Evolutionary conservation across 2,113 vertebrate genomes (phyloP), one percentile per base, ranked within the genome.

Genomic region (Heliornis fulica): DNA sequence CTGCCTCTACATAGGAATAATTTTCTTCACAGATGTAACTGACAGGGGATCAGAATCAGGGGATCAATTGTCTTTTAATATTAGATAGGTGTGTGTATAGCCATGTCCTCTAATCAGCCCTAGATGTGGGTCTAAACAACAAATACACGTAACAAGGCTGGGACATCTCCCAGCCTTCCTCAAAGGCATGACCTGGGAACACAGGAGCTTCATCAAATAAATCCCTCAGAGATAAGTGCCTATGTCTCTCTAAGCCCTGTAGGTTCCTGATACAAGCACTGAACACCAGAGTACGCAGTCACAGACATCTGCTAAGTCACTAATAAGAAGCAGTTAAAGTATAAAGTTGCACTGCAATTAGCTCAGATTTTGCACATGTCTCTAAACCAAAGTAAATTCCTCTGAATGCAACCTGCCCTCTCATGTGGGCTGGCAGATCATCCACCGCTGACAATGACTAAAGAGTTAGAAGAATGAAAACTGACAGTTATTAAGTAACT

Each of bases 271-370:
- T 16, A 34, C 45, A 41, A 56, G 45, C 59, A 20, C 78, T 65
- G 57, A 91, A 72, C 50, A 77, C n/a, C 66, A 91, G 78, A 80
- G 71, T 38, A 43, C 5, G 13, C 63, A 77, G 92, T 86, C 66
- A 79, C 80, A 93, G 75, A 57, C 78, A 80, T 83, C 78, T 94
- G 85, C 69, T 70, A 88, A 91, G 79, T 63, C 13, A 0, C 56
- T 92, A 93, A 93, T 85, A 92, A 92, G 76, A 83, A 93, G 86
- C 86, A 87, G 85, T 93, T 90, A 86, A 92, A 88, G 94, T 86
- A 80, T 90, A 92, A 94, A 48, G 68, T 83, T 94, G 85, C 87
- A 75, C 79, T 93, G 90, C 90, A 97, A 93, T 93, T 96, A 90
- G 82, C 90, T 93, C 92, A 83, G 79, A 93, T 81, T 90, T 86